Percentiles rank a stretch among this genome's conserved stretches.
Evolutionary conservation across 2,113 vertebrate species (phyloP).

Genomic region (Bubo bubo): DNA sequence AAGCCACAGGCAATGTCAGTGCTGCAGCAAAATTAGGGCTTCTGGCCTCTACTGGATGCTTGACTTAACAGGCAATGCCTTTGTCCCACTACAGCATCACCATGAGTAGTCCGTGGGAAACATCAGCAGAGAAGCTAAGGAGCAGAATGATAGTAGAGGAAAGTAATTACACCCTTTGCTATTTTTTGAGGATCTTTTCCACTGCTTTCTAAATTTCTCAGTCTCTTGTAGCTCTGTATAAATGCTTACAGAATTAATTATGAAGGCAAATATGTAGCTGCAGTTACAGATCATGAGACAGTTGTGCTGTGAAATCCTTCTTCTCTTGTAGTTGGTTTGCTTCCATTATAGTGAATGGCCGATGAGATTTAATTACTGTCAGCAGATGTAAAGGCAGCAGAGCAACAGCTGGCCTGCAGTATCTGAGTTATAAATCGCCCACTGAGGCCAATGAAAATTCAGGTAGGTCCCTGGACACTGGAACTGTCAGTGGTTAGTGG

Average conservation of each 20-base stretch:
- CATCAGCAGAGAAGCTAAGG: background rate
- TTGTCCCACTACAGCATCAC: background rate
- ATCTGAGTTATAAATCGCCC: background rate
- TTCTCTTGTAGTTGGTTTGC: background rate
- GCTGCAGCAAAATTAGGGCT: background rate
- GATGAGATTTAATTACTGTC: background rate
- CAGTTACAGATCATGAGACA: background rate
- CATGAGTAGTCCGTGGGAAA: background rate
- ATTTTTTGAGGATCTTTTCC: background rate
- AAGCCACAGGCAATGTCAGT: background rate
- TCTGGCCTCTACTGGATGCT: background rate
- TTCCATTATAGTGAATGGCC: background rate
- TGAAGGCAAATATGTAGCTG: background rate
- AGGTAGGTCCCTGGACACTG: background rate
- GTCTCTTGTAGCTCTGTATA: background rate
- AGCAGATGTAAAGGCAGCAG: background rate
- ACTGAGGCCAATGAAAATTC: background rate
- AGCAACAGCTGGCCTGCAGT: background rate
- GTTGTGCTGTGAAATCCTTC: background rate
- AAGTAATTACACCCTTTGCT: background rate
- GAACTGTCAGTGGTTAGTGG: background rate
- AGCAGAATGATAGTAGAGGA: background rate
- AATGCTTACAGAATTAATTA: slow-evolving; percentile 1
- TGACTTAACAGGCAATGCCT: background rate
- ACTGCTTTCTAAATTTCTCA: background rate